Conservation (phyloP, 2,113 vertebrate genomes). For the Osmerus eperlanus region DNA sequence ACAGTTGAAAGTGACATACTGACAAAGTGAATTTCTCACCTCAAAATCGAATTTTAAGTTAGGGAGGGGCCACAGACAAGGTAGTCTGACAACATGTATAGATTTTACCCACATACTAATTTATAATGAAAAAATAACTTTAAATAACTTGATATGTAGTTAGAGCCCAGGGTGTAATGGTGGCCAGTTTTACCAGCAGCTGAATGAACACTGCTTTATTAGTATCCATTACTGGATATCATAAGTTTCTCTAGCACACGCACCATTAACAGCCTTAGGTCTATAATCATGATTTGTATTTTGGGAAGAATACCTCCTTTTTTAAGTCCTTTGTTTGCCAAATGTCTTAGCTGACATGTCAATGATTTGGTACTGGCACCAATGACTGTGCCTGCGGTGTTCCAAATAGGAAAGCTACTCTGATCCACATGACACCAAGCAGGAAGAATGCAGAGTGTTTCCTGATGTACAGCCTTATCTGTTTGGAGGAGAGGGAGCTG, state of each 20-base stretch:
- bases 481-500: not conserved
- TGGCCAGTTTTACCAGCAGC: too few species aligned
- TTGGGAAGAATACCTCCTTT: not conserved
- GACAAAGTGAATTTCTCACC: too few species aligned
- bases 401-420: not conserved
- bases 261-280: not conserved
- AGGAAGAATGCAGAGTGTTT: slow-evolving; percentile 3
- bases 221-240: not conserved
- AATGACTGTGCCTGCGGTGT: not conserved
- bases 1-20: too few species aligned
- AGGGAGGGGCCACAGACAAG: too few species aligned
- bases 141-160: too few species aligned
- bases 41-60: too few species aligned
- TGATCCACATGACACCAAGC: not conserved
- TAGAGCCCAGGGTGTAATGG: too few species aligned
- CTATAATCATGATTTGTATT: not conserved
- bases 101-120: too few species aligned
- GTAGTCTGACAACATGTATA: too few species aligned
- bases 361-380: not conserved
- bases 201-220: too few species aligned
- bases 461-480: not conserved
- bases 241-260: too few species aligned
- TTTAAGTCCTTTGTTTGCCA: not conserved
- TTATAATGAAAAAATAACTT: too few species aligned
- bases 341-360: not conserved